A percentile compares a stretch with the other conserved stretches of the same genome.
Conservation (phyloP, 2,888 invertebrate genomes). For the Sinohyriopsis cumingii region DNA sequence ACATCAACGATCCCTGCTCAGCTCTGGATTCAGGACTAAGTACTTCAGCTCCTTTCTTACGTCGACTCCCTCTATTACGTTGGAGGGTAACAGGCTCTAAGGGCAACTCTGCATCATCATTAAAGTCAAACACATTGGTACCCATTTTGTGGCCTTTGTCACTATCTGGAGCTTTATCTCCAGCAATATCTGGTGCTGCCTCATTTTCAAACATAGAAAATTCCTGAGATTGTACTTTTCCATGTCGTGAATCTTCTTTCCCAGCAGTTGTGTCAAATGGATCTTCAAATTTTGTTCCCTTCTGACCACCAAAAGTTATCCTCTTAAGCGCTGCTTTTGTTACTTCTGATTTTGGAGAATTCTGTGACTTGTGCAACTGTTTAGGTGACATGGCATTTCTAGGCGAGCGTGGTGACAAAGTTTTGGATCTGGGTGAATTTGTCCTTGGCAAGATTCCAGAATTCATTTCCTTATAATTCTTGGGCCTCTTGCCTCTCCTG, state of each 20-base stretch:
- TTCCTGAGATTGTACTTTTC: slow-evolving; percentile 7
- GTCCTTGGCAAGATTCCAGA: slow-evolving; percentile 45
- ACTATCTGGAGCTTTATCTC: slow-evolving; percentile 6
- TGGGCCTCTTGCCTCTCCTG: slow-evolving; percentile 47
- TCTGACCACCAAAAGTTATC: slow-evolving; percentile 12
- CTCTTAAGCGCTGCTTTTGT: slow-evolving; percentile 19
- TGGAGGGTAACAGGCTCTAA: slow-evolving; percentile 14
- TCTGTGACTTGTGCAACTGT: slow-evolving; percentile 15
- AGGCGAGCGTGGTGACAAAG: slow-evolving; percentile 46
- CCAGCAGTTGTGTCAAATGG: neutral
- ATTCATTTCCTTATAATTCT: slow-evolving; percentile 55
- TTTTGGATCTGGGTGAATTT: slow-evolving; percentile 46
- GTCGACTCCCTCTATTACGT: slow-evolving; percentile 22
- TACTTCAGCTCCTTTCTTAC: slow-evolving; percentile 34
- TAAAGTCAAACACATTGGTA: slow-evolving; percentile 59
- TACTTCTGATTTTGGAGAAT: slow-evolving; percentile 24
- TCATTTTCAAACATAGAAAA: neutral
- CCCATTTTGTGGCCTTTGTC: slow-evolving; percentile 18
- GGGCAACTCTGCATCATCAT: slow-evolving; percentile 46
- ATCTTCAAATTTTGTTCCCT: slow-evolving; percentile 15
- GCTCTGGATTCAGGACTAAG: slow-evolving; percentile 32
- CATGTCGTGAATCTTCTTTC: slow-evolving; percentile 9
- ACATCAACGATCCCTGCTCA: slow-evolving; percentile 11
- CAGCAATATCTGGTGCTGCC: slow-evolving; percentile 1
- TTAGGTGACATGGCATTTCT: slow-evolving; percentile 28